Percentiles rank a stretch among this genome's conserved stretches.
phyloP scores from a whole-genome alignment of 2,888 invertebrate genomes.

The Spodoptera littoralis region DNA sequence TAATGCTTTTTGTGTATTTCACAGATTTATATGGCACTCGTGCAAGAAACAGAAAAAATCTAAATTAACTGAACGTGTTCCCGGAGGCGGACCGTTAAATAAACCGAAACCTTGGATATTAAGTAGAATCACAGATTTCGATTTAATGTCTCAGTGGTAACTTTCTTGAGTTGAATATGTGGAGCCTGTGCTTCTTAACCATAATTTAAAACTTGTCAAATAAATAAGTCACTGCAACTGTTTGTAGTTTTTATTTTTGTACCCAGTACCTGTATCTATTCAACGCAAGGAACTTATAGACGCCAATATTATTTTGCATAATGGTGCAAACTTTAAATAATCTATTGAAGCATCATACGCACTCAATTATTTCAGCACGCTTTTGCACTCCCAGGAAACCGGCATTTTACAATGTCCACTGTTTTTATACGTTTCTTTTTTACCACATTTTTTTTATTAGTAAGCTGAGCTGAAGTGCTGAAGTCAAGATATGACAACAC shows the following conservation, averaged over 20 bases:
- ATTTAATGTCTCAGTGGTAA: constrained; percentile 83
- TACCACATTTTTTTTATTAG: no score
- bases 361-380: no score
- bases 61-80: constrained; percentile 64
- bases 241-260: not conserved
- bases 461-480: no score
- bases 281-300: no score
- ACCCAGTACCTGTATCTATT: no score
- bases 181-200: not conserved
- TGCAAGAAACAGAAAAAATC: constrained; percentile 73
- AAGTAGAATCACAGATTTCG: constrained; percentile 83
- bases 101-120: constrained; percentile 85
- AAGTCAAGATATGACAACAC: no score
- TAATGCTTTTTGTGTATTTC: constrained; percentile 30
- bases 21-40: constrained; percentile 84
- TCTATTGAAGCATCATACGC: no score
- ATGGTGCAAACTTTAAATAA: no score
- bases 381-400: no score
- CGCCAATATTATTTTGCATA: no score
- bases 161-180: not conserved
- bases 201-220: not conserved
- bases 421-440: no score
- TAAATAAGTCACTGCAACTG: constrained; percentile 3
- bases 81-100: constrained; percentile 77
- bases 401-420: no score